Base-by-base conservation (phyloP, 2,797 vertebrate species). In the Brachyalestes nurse region DNA sequence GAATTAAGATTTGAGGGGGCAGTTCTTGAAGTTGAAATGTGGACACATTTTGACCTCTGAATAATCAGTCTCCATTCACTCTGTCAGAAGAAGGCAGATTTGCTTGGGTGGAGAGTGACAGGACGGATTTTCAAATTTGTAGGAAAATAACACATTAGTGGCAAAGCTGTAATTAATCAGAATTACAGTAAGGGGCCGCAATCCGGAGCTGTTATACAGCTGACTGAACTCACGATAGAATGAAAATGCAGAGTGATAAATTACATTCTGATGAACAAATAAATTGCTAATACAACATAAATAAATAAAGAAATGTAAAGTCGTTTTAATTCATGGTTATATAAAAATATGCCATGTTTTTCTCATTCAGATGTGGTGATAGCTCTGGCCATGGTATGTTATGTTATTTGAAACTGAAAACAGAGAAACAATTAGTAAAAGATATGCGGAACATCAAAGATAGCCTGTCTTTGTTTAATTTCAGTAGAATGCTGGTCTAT, bases 31-130 rank as follows among this genome's bases (percentile, higher is more conserved):
- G 67, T 42, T 34, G 55, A 75, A 58, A 71, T 71, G 47, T 51
- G 14, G 13, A 71, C 13, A n/a, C 65, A 75, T 66, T 58, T 71
- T 83, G 62, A 83, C 78, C 82, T 62, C 77, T 75, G 77, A 55
- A 57, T 71, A 79, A 83, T 42, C 40, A 45, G 65, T 67, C 65
- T 67, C 65, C 45, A 42, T 67, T 67, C 40, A 42, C 40, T 5
- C 65, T 45, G n/a, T 67, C 40, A 67, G 65, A 67, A 45, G 38
- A 5, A 67, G 40, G 38, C 65, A 67, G 65, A 10, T 40, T 45
- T 65, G 19, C 62, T 65, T 21, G 19, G 4, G 78, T 64, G 34
- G 65, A 53, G 69, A 67, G 19, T 67, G 65, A 67, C 10, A 23
- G 38, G 40, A 13, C 17, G n/a, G 7, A 17, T 66, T 66, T 66